A percentile compares a stretch with the other conserved stretches of the same genome.
Evolutionary conservation across 2,888 invertebrate genomes (phyloP).

Genomic region (Agrochola macilenta): DNA sequence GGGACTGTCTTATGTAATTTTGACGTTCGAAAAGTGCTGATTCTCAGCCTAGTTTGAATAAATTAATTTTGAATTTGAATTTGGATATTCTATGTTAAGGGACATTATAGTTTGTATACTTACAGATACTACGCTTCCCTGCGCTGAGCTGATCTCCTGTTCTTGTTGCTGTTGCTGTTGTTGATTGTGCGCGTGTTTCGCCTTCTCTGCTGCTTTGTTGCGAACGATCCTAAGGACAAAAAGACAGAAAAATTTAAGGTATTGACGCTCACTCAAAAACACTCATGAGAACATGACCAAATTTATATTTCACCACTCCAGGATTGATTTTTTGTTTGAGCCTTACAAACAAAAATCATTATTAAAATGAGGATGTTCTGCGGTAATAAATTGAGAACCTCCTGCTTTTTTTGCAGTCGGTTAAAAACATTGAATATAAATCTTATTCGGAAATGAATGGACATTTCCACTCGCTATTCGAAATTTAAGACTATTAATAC

Average conservation of each 20-base stretch:
- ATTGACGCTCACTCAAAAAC: too few relatives aligned
- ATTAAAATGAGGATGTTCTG: too few relatives aligned
- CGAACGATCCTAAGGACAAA: conserved; percentile 95
- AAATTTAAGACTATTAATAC: background rate
- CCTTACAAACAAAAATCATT: too few relatives aligned
- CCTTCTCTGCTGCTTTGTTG: conserved; percentile 99
- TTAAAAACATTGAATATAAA: background rate
- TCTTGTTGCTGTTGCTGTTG: conserved; percentile 92
- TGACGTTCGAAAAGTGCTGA: too few relatives aligned
- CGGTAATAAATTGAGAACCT: too few relatives aligned
- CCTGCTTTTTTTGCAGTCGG: too few relatives aligned
- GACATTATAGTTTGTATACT: conserved; percentile 60
- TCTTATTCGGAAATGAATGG: background rate
- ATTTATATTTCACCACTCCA: too few relatives aligned
- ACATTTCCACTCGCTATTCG: background rate
- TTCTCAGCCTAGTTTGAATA: too few relatives aligned
- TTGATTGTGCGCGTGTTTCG: conserved; percentile 97
- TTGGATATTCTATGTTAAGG: background rate
- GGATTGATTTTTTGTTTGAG: too few relatives aligned
- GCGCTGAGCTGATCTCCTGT: conserved; percentile 90
- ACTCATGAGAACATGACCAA: too few relatives aligned
- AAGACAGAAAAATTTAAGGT: background rate
- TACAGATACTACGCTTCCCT: conserved; percentile 89
- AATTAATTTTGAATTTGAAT: background rate
- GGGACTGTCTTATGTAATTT: too few relatives aligned